Base-by-base conservation (phyloP, 1,140 invertebrate species). In the Palaemon carinicauda region DNA sequence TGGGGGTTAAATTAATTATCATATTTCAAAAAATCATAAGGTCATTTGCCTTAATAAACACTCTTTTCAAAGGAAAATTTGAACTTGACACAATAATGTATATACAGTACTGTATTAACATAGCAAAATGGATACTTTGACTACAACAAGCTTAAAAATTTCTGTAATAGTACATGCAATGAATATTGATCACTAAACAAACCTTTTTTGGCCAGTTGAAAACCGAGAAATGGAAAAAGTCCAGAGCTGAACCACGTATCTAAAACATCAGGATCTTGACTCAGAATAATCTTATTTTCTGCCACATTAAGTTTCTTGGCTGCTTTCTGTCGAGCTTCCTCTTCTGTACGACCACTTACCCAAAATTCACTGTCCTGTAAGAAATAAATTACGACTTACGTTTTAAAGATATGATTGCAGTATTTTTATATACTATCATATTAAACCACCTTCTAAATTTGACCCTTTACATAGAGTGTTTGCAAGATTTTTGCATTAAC, bases 191-290 rank as follows among this genome's bases (percentile, higher is more conserved):
- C 19, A 29, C 19, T 21, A 85, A n/a, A 82, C 77, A 88, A 89
- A 93, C 92, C 90, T 97, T 90, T 84, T 99, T 95, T 0, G 98
- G 98, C 99, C 99, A 99, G 14, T 98, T 98, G 91, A 99, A 97
- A 52, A 98, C 94, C 0, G 98, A 97, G 91, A 99, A n/a, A 99
- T 3, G 99, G 98, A 92, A 99, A 99, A 1, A 99, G 92, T 3
- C 94, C 98, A 0, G 98, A 98, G 19, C 98, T 99, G 92, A 99
- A 99, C 99, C 98, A 99, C 0, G 99, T 99, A 91, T 99, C 99
- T 74, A 99, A 92, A 1, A 99, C 99, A 94, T 99, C 99, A 56
- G 96, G 95, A 92, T 99, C 99, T 92, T 96, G 95, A 71, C 92
- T 91, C 1, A 97, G 92, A 27, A 91, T 92, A 87, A 99, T 94